Percentiles rank a stretch among this genome's conserved stretches.
Conservation (phyloP, 2,797 vertebrate species). For the Lepidocolaptes lacrymiger region DNA sequence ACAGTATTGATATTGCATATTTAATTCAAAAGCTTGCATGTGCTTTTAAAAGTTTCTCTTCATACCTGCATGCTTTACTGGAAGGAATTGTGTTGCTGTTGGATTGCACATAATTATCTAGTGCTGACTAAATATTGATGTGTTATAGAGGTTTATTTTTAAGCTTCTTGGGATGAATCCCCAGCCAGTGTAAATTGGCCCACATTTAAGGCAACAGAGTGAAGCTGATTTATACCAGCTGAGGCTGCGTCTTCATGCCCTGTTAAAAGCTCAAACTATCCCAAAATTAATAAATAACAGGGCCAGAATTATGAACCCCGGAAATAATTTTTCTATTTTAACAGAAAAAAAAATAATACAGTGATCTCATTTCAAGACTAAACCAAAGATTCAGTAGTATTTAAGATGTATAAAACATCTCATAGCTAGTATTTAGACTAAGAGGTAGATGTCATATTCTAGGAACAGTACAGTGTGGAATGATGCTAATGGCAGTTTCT, state of each 20-base stretch:
- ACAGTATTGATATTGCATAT: slow-evolving; percentile 40
- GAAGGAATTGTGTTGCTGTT: not conserved
- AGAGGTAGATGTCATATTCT: slow-evolving; percentile 79
- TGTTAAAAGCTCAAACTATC: not conserved
- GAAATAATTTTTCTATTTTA: not conserved
- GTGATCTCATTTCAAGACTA: slow-evolving; percentile 24
- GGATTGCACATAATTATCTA: not conserved
- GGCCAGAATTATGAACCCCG: not conserved
- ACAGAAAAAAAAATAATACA: not conserved
- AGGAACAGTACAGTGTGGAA: slow-evolving; percentile 64
- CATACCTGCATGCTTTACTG: not conserved
- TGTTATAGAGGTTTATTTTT: slow-evolving; percentile 26
- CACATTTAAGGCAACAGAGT: slow-evolving; percentile 63
- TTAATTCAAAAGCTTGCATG: slow-evolving; percentile 48
- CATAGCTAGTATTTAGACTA: slow-evolving; percentile 74
- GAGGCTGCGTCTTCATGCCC: slow-evolving; percentile 48
- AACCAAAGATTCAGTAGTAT: slow-evolving; percentile 9
- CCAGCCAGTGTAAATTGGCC: slow-evolving; percentile 60
- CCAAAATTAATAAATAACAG: not conserved
- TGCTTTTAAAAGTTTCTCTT: slow-evolving; percentile 37
- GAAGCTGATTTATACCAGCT: slow-evolving; percentile 66
- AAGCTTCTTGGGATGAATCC: slow-evolving; percentile 37
- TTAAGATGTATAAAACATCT: slow-evolving; percentile 70
- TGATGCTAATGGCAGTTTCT: slow-evolving; percentile 62
- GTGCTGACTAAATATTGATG: slow-evolving; percentile 14